Conservation (phyloP, 2,113 vertebrate species). For the Piprites chloris region DNA sequence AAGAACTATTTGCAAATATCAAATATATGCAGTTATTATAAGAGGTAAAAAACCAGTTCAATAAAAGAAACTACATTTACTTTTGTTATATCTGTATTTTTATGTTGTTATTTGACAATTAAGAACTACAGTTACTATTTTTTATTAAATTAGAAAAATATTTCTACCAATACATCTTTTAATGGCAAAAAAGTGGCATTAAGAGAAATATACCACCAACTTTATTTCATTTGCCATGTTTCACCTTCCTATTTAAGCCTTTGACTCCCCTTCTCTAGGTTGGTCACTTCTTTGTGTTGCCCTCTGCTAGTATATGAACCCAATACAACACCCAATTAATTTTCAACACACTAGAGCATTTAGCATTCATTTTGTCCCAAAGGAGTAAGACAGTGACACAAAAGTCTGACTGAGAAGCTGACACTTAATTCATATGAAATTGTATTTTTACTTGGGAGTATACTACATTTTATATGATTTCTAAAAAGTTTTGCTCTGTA, state of each 20-base stretch:
- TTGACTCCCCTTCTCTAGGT: neutral
- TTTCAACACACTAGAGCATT: neutral
- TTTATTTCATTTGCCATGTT: neutral
- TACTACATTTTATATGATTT: neutral
- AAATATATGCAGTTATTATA: neutral
- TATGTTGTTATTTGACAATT: neutral
- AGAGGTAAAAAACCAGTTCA: slow-evolving; percentile 21
- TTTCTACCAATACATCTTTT: neutral
- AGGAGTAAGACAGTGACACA: neutral
- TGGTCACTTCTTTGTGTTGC: neutral
- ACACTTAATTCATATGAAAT: neutral
- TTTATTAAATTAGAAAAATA: neutral
- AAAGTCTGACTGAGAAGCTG: neutral
- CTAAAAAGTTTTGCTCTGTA: neutral
- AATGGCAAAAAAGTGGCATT: neutral
- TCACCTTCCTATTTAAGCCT: neutral
- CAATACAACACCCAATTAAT: neutral
- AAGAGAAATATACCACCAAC: neutral
- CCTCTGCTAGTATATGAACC: neutral
- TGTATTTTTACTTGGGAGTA: neutral
- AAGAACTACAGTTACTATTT: neutral
- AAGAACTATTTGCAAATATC: neutral
- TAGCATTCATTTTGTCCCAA: neutral
- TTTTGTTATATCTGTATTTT: neutral
- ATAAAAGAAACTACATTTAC: neutral